Evolutionary conservation across 1,140 invertebrate species (phyloP).

Genomic region (Drosophila tani): DNA sequence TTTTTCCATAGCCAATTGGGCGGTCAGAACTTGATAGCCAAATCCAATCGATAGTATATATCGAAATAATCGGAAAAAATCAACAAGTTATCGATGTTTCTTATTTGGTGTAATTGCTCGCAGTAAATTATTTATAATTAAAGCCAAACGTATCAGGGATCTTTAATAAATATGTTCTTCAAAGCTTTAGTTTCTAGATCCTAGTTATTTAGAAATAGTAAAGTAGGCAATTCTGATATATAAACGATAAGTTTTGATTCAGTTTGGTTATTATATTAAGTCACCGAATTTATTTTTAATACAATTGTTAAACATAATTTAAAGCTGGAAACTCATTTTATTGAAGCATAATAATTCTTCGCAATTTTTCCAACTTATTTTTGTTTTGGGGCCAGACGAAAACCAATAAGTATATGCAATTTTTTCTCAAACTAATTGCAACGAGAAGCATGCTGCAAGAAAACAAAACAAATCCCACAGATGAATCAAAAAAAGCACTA

Average conservation of each 20-base stretch:
- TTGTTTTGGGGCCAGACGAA: background rate
- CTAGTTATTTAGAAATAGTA: too few relatives aligned
- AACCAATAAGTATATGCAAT: background rate
- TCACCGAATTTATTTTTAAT: too few relatives aligned
- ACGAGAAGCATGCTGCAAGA: background rate
- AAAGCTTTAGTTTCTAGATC: too few relatives aligned
- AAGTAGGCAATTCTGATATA: too few relatives aligned
- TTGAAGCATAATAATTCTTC: background rate
- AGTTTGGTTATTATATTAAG: too few relatives aligned
- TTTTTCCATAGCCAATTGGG: background rate
- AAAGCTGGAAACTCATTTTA: background rate
- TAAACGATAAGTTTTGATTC: too few relatives aligned
- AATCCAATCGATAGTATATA: background rate
- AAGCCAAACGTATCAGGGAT: background rate
- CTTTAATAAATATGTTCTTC: background rate
- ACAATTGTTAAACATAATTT: too few relatives aligned
- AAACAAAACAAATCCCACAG: constrained; percentile 1
- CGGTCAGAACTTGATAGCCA: background rate
- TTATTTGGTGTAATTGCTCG: background rate
- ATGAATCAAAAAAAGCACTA: constrained; percentile 10
- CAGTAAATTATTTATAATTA: background rate
- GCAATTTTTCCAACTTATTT: background rate
- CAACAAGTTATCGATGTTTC: background rate
- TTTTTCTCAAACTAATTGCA: constrained; percentile 9
- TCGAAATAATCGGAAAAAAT: background rate